Base-by-base conservation (phyloP, 2,888 invertebrate species). In the Macaria liturata region DNA sequence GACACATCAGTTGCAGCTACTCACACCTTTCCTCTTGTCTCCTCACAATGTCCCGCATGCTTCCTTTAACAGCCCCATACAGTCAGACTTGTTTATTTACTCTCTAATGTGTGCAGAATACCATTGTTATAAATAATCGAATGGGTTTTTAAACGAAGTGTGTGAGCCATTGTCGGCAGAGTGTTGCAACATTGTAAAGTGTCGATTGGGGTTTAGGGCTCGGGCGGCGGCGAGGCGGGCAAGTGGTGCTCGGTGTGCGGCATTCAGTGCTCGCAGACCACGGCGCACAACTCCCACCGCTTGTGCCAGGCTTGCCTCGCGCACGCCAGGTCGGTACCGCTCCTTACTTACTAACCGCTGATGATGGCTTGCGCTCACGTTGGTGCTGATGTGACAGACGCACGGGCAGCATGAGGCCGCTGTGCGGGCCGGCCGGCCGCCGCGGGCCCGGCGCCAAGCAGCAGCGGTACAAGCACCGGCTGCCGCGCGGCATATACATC, bases 401-500 rank as follows among this genome's bases (percentile, higher is more conserved):
- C 79, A 96, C 96, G 80, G 97, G 96, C 76, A 93, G 94, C 81
- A 94, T 95, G 92, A 93, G 96, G 78, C 96, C 96, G 77, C 95
- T 96, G 78, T 95, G 95, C 81, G 96, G 96, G 72, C 95, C 94
- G 64, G 86, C 92, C 70, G 91, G 94, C 71, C 90, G 94, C 70
- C 92, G 93, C 83, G 93, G 93, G 68, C 86, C 87, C 69, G 87
- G 88, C 73, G 83, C 90, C 70, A 92, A 92, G 80, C 88, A 87
- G 78, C 89, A 86, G 80, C 86, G 86, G 71, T 94, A 94, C 91
- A 95, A 95, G 91, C 95, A 98, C 81, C 97, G 97, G 85, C 97
- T 98, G 76, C 98, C 98, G 64, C 96, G 97, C 78, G 98, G 98
- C 90, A 98, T 99, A 96, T 97, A 97, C 93, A 97, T 99, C 92